Evolutionary conservation across 2,888 invertebrate species (phyloP).

Genomic region (Pterobdella sp.): DNA sequence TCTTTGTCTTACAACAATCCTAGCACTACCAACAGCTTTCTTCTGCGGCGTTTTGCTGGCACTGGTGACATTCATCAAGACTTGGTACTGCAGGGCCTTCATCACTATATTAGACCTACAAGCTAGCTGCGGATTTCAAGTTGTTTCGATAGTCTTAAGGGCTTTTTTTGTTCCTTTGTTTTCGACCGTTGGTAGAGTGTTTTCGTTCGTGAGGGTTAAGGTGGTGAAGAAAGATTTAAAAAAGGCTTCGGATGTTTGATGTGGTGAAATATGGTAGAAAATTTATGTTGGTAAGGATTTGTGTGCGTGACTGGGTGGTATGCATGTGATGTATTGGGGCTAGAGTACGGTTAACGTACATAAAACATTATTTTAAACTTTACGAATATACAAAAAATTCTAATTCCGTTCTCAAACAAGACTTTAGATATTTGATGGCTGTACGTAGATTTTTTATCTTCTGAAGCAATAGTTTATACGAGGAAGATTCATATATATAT

Average conservation of each 20-base stretch:
- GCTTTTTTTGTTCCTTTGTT: slow-evolving; percentile 32
- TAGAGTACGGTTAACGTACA: too few relatives aligned
- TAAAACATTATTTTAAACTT: too few relatives aligned
- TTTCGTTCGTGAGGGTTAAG: slow-evolving; percentile 30
- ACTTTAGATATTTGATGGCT: too few relatives aligned
- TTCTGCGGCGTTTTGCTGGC: slow-evolving; percentile 43
- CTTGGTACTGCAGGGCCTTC: slow-evolving; percentile 43
- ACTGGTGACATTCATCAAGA: slow-evolving; percentile 41
- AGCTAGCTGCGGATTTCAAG: slow-evolving; percentile 30
- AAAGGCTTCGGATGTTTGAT: not conserved
- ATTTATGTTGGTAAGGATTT: not conserved
- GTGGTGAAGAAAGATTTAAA: not conserved
- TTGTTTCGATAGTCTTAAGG: slow-evolving; percentile 15
- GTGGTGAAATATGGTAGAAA: not conserved
- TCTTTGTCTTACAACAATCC: slow-evolving; percentile 39
- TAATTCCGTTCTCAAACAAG: too few relatives aligned
- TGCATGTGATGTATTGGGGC: not conserved
- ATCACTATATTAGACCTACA: slow-evolving; percentile 33
- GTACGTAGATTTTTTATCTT: too few relatives aligned
- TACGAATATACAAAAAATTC: too few relatives aligned
- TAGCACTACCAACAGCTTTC: slow-evolving; percentile 41
- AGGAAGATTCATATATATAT: too few relatives aligned
- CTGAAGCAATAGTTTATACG: too few relatives aligned
- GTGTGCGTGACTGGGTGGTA: not conserved
- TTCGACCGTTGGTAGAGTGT: slow-evolving; percentile 31